A percentile compares a stretch with the other conserved stretches of the same genome.
Evolutionary conservation across 2,797 vertebrate genomes (phyloP).

Genomic region (Periparus ater): DNA sequence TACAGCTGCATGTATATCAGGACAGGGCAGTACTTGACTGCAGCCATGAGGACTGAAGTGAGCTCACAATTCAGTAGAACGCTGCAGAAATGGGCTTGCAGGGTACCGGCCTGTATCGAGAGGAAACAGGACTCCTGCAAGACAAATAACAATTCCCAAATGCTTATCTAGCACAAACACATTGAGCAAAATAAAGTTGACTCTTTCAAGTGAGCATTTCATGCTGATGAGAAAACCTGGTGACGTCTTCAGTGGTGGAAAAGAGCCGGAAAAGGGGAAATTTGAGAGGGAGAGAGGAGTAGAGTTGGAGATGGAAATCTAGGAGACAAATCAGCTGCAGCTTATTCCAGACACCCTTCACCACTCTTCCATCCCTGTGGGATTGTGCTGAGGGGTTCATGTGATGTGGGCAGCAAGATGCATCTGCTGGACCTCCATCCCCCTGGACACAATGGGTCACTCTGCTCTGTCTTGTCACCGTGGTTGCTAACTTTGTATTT

Average conservation of each 20-base stretch:
- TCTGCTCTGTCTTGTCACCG: rapidly evolving
- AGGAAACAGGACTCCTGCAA: constrained; percentile 18
- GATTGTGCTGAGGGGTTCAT: rapidly evolving
- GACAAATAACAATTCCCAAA: constrained; percentile 21
- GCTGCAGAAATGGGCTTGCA: not conserved
- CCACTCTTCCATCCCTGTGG: not conserved
- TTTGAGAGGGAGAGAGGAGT: not conserved
- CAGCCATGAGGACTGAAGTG: not conserved
- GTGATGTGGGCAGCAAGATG: not conserved
- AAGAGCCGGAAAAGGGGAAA: not conserved
- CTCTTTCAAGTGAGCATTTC: not conserved
- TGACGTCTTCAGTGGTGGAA: not conserved
- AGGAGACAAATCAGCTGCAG: not conserved
- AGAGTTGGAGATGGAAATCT: not conserved
- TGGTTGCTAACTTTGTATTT: not conserved
- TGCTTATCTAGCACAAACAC: constrained; percentile 59
- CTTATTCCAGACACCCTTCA: not conserved
- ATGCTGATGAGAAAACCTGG: not conserved
- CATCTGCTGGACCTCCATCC: not conserved
- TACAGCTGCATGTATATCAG: not conserved
- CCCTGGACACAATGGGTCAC: not conserved
- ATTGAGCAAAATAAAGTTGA: constrained; percentile 50
- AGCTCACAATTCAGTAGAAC: not conserved
- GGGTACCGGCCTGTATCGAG: not conserved
- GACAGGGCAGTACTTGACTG: not conserved